Conservation (phyloP, 1,140 invertebrate genomes). For the Caenorhabditis latens region DNA sequence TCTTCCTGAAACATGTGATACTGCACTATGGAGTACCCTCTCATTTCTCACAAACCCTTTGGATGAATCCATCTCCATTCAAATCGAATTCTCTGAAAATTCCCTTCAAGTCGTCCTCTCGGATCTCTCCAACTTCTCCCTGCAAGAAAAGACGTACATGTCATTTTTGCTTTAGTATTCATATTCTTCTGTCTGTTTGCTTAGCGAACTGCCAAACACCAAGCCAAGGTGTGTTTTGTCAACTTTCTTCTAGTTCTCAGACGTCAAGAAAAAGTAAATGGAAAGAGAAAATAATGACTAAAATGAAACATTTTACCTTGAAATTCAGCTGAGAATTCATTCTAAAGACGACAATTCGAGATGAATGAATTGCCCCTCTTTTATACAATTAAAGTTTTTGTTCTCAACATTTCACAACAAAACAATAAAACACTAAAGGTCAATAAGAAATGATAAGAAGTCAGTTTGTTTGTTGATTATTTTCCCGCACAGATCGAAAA, state of each 20-base stretch:
- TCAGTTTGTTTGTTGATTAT: slow-evolving; percentile 44
- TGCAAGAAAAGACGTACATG: slow-evolving; percentile 61
- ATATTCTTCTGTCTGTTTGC: slow-evolving; percentile 17
- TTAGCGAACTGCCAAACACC: slow-evolving; percentile 12
- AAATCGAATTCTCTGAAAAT: slow-evolving; percentile 77
- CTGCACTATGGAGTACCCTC: neutral
- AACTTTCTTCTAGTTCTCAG: slow-evolving; percentile 7
- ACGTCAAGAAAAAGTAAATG: neutral
- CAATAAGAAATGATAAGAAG: neutral
- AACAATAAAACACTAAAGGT: slow-evolving; percentile 5
- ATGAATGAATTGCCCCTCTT: neutral
- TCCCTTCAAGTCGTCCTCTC: slow-evolving; percentile 75
- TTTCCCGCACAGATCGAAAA: neutral
- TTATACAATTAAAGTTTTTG: neutral
- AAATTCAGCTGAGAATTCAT: neutral
- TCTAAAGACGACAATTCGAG: neutral
- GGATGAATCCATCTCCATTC: slow-evolving; percentile 77
- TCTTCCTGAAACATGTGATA: slow-evolving; percentile 68
- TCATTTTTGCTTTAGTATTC: slow-evolving; percentile 49
- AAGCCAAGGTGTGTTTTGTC: slow-evolving; percentile 29
- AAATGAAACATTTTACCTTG: neutral
- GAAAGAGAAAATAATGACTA: neutral
- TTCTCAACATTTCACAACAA: neutral
- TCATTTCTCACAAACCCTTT: slow-evolving; percentile 59
- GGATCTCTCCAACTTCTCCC: slow-evolving; percentile 73